Conservation (phyloP, 2,888 invertebrate genomes). For the Dryadula phaetusa region DNA sequence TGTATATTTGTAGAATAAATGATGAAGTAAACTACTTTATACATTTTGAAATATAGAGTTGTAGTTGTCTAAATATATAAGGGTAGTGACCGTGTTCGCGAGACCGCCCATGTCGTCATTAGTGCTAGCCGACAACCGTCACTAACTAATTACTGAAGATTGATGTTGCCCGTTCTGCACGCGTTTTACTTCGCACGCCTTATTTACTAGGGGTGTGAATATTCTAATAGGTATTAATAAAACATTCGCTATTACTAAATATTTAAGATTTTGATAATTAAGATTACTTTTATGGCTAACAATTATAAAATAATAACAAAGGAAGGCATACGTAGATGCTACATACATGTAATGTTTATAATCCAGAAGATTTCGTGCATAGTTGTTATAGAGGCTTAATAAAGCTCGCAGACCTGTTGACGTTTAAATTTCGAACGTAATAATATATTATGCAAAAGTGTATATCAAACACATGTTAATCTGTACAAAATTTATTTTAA, state of each 20-base stretch:
- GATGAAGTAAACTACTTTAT: background rate
- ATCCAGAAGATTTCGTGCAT: background rate
- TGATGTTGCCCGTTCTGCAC: constrained; percentile 63
- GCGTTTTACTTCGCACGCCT: constrained; percentile 53
- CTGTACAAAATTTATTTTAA: no score
- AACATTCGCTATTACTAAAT: background rate
- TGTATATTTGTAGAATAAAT: no score
- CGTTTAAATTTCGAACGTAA: no score
- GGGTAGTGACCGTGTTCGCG: constrained; percentile 29
- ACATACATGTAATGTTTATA: no score
- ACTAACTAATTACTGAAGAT: constrained; percentile 73
- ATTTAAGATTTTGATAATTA: background rate
- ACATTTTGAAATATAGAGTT: background rate
- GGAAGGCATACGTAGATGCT: no score
- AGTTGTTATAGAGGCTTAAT: no score
- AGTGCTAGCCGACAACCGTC: constrained; percentile 65
- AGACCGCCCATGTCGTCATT: constrained; percentile 60
- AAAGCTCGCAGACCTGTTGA: no score
- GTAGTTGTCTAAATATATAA: constrained; percentile 18
- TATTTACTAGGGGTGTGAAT: constrained; percentile 16
- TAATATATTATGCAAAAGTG: no score
- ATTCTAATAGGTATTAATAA: background rate
- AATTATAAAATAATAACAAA: no score
- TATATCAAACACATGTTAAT: no score
- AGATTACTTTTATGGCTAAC: background rate